phyloP scores from a whole-genome alignment of 2,888 invertebrate species.

The Pheosia gnoma region DNA sequence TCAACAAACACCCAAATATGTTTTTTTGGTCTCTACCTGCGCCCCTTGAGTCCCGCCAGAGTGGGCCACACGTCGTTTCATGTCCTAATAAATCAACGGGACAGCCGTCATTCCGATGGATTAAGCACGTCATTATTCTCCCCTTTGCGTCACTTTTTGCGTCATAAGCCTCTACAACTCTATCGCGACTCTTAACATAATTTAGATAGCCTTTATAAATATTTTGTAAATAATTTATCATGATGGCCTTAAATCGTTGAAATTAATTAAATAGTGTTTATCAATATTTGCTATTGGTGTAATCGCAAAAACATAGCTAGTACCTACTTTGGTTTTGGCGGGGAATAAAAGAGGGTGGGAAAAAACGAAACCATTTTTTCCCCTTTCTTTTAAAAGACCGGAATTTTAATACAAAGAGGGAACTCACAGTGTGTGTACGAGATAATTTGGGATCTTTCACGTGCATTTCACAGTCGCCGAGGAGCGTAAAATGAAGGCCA shows the following conservation, averaged over 20 bases:
- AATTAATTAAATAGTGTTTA: no score
- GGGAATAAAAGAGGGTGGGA: no score
- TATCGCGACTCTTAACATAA: constrained; percentile 29
- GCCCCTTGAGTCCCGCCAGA: constrained; percentile 35
- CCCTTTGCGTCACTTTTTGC: constrained; percentile 48
- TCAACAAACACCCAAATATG: constrained; percentile 74
- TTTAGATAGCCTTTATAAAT: constrained; percentile 7
- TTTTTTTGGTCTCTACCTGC: constrained; percentile 67
- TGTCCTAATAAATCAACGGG: constrained; percentile 73
- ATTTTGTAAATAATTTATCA: neutral
- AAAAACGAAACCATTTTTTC: neutral
- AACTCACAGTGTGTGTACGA: constrained; percentile 26
- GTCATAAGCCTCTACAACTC: constrained; percentile 40
- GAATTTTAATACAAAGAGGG: constrained; percentile 9
- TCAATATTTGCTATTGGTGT: no score
- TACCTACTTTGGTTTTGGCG: no score
- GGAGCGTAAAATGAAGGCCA: constrained; percentile 74
- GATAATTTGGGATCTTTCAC: constrained; percentile 32
- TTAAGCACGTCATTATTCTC: constrained; percentile 54
- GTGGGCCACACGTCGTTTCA: constrained; percentile 59
- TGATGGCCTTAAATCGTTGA: no score
- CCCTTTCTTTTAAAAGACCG: neutral
- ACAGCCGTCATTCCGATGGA: constrained; percentile 60
- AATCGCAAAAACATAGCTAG: no score
- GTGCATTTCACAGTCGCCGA: constrained; percentile 52